Evolutionary conservation across 1,140 invertebrate genomes (phyloP).

Genomic region (Asobara japonica): DNA sequence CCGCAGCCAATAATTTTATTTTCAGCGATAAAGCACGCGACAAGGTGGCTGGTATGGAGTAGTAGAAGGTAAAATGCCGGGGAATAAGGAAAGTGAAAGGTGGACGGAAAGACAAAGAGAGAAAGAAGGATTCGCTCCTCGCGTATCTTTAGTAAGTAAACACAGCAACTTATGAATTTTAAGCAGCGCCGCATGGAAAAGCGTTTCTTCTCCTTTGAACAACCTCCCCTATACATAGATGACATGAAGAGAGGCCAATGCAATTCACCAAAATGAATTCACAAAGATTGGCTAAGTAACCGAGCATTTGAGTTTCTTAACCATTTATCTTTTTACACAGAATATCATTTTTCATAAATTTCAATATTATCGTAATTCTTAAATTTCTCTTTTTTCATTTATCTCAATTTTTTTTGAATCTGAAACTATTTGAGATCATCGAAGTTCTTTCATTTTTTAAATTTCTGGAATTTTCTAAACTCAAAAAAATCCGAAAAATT

Average conservation of each 20-base stretch:
- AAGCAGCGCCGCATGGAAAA: constrained; percentile 50
- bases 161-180: constrained; percentile 64
- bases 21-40: constrained; percentile 59
- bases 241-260: constrained; percentile 41
- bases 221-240: constrained; percentile 23
- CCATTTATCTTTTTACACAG: neutral
- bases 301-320: neutral
- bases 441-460: no score
- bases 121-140: constrained; percentile 29
- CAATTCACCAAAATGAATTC: constrained; percentile 46
- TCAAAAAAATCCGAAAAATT: no score
- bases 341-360: no score
- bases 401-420: no score
- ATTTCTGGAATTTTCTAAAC: no score
- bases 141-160: constrained; percentile 64
- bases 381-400: no score
- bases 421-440: no score
- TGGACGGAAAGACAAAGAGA: constrained; percentile 14
- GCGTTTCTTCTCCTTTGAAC: constrained; percentile 43
- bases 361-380: no score
- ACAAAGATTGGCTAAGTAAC: constrained; percentile 40
- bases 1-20: constrained; percentile 62
- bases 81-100: constrained; percentile 1
- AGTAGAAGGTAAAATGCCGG: constrained; percentile 33
- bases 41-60: constrained; percentile 34